Base-by-base conservation (phyloP, 1,140 invertebrate species). In the Trigoniulus corallinus region DNA sequence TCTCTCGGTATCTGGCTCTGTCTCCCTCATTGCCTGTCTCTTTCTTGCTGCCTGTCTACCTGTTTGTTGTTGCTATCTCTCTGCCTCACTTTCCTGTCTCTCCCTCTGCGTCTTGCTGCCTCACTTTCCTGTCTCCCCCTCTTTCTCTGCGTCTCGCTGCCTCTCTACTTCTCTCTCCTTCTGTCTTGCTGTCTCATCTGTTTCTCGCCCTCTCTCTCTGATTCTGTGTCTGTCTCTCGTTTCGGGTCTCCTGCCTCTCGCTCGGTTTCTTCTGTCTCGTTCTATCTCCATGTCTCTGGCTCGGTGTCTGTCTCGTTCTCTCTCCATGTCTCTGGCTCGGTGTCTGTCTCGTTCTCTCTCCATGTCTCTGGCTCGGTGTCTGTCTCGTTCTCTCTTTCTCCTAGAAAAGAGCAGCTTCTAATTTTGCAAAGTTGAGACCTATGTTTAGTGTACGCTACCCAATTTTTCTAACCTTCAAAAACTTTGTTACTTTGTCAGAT, bases 1-100 rank as follows among this genome's bases (percentile, higher is more conserved):
- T 55, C 53, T 55, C 53, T 55, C 53, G 54, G 52, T 54, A 27
- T 54, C 53, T 55, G 53, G 54, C 53, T 55, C 53, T 55, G 44
- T 54, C 52, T 47, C 42, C 29, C 41, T 47, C 45, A 47, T 1
- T 54, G 39, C 37, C 50, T 46, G 0, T 2, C 44, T 46, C 44
- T 46, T 2, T 46, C 44, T 46, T 23, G 7, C 12, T 20, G 7
- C 20, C 25, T 25, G 13, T 12, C 20, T 13, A 15, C 13, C 20
- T 26, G 7, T 34, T n/a, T 34, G 12, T 48, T 18, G 21, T 1
- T 34, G 1, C 21, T n/a, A 1, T 20, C 26, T 27, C 47, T 42
- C 23, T 29, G 26, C 27, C 20, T 4, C 23, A 13, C 13, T 4
- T 25, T 15, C 4, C 12, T 10, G 13, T 4, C 27, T 27, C 20